These are phyloP conservation scores for Archips crataeganus DNA, from an alignment of 2,888 invertebrate species.

Conservation along the genomic window DNA sequence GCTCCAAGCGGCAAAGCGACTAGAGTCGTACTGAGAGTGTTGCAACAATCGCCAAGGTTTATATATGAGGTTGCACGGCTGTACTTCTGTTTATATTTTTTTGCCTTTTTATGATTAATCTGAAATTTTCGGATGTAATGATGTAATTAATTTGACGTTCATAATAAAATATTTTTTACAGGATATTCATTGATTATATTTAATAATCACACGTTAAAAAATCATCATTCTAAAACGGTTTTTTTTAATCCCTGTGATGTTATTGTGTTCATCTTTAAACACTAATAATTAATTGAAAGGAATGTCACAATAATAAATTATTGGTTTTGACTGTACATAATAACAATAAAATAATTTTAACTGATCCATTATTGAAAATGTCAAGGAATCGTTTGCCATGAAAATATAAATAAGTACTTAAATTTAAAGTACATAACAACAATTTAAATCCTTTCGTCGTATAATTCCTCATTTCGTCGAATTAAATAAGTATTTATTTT, in stretches of 20 bases:
- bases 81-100: constrained; percentile 51
- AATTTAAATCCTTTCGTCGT: not conserved
- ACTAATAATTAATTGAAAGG: not conserved
- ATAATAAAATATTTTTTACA: not conserved
- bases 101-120: constrained; percentile 20
- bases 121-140: constrained; percentile 19
- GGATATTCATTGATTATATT: not conserved
- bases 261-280: not conserved
- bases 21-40: constrained; percentile 86
- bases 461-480: not conserved
- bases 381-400: constrained; percentile 32
- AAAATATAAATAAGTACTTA: constrained; percentile 3
- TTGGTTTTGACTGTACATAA: constrained; percentile 5
- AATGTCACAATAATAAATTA: constrained; percentile 31
- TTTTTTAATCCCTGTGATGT: not conserved
- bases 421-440: not conserved
- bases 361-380: constrained; percentile 35
- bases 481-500: not conserved
- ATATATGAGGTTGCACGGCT: constrained; percentile 80
- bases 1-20: constrained; percentile 86
- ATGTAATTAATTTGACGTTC: not conserved
- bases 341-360: constrained; percentile 24
- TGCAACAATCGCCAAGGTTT: constrained; percentile 82
- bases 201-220: not conserved
- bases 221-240: not conserved